A percentile compares a stretch with the other conserved stretches of the same genome.
phyloP scores from a whole-genome alignment of 1,140 invertebrate genomes.

The Euura saliciscinereae region DNA sequence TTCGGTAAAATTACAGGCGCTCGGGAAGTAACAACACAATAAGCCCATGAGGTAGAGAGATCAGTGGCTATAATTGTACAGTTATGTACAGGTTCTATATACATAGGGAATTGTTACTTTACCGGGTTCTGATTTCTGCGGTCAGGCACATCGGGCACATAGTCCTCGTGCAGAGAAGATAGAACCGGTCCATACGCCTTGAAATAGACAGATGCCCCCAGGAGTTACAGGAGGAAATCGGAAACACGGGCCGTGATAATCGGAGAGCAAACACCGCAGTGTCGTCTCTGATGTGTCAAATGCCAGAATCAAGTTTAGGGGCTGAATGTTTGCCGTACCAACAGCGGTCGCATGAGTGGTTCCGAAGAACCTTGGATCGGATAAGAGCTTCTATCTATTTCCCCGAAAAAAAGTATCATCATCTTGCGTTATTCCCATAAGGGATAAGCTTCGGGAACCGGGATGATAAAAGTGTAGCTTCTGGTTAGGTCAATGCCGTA shows the following conservation, averaged over 20 bases:
- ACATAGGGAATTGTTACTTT: too few species aligned
- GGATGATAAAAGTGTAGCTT: too few species aligned
- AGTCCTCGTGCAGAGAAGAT: background rate
- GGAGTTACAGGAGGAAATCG: background rate
- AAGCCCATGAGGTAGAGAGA: background rate
- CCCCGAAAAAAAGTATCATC: too few species aligned
- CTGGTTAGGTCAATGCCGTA: too few species aligned
- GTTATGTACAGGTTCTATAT: too few species aligned
- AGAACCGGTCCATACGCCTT: conserved; percentile 1
- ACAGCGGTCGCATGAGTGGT: too few species aligned
- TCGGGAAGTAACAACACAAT: background rate
- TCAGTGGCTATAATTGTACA: background rate
- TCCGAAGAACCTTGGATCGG: too few species aligned
- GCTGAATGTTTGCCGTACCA: background rate
- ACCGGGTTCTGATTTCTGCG: too few species aligned
- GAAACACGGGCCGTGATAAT: background rate
- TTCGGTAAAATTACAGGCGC: background rate
- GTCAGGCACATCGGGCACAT: too few species aligned
- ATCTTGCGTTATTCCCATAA: too few species aligned
- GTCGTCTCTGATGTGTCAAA: background rate
- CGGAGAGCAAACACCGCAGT: background rate
- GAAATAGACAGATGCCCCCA: background rate
- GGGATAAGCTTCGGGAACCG: too few species aligned
- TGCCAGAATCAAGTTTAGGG: background rate
- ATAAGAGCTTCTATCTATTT: too few species aligned